phyloP scores from a whole-genome alignment of 2,888 invertebrate genomes.

The Aspidiotus destructor region DNA sequence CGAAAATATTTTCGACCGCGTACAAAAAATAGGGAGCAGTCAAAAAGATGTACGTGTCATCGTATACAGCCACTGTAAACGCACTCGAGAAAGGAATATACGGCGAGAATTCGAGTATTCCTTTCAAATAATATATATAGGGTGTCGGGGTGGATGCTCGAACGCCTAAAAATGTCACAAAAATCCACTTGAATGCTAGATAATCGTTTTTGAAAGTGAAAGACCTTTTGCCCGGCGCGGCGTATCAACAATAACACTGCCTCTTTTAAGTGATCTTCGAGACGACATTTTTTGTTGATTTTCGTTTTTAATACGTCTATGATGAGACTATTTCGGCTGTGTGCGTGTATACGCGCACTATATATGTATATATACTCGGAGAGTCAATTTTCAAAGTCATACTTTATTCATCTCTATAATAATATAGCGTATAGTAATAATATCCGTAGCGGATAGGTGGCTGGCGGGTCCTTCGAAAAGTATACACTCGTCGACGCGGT shows the following conservation, averaged over 20 bases:
- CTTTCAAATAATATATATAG: not conserved
- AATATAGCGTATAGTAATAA: no score
- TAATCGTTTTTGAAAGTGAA: not conserved
- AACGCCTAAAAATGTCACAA: constrained; percentile 2
- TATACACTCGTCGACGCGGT: no score
- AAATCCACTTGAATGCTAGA: not conserved
- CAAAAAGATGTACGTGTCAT: no score
- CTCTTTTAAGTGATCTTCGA: not conserved
- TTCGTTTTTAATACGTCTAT: not conserved
- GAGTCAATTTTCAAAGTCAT: no score
- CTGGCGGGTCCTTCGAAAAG: no score
- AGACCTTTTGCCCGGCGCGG: not conserved
- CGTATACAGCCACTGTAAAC: not conserved
- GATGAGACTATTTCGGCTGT: no score
- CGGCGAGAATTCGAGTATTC: not conserved
- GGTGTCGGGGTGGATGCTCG: not conserved
- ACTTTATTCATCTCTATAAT: no score
- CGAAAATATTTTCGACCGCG: not conserved
- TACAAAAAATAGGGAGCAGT: no score
- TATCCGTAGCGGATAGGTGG: no score
- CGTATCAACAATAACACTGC: not conserved
- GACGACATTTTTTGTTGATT: constrained; percentile 2
- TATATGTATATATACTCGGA: no score
- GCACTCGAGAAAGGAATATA: not conserved
- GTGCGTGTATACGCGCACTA: no score